phyloP scores from a whole-genome alignment of 2,113 vertebrate species.

The Aramus guarauna region DNA sequence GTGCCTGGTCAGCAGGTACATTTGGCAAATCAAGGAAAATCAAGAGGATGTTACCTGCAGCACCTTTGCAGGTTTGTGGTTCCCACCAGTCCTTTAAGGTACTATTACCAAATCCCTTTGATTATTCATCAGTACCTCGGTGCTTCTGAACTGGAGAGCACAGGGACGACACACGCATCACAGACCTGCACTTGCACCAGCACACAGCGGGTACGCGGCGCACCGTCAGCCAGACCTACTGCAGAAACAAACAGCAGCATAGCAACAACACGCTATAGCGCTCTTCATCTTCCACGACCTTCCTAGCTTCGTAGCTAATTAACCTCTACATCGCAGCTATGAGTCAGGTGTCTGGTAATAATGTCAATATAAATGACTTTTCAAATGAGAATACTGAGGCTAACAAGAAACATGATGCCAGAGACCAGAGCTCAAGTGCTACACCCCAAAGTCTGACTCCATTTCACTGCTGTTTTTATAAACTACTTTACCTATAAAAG shows the following conservation, averaged over 20 bases:
- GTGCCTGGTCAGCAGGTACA: not conserved
- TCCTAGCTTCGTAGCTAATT: not conserved
- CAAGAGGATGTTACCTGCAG: not conserved
- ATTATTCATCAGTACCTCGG: not conserved
- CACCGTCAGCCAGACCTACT: not conserved
- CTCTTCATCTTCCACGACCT: not conserved
- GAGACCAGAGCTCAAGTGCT: not conserved
- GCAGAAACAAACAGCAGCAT: not conserved
- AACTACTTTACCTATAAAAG: not conserved
- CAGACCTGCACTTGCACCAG: not conserved
- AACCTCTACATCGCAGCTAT: not conserved
- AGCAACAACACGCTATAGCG: not conserved
- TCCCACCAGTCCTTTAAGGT: not conserved
- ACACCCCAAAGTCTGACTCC: not conserved
- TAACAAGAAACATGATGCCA: not conserved
- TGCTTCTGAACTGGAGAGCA: not conserved
- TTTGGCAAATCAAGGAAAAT: not conserved
- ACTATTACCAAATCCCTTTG: not conserved
- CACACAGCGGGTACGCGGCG: accelerated
- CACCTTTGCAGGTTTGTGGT: not conserved
- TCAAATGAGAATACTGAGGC: not conserved
- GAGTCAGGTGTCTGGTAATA: not conserved
- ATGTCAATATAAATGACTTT: not conserved
- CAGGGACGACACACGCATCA: too few relatives aligned
- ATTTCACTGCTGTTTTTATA: not conserved